phyloP scores from a whole-genome alignment of 64 coral and sea anemone species.

The Porites lutea region DNA sequence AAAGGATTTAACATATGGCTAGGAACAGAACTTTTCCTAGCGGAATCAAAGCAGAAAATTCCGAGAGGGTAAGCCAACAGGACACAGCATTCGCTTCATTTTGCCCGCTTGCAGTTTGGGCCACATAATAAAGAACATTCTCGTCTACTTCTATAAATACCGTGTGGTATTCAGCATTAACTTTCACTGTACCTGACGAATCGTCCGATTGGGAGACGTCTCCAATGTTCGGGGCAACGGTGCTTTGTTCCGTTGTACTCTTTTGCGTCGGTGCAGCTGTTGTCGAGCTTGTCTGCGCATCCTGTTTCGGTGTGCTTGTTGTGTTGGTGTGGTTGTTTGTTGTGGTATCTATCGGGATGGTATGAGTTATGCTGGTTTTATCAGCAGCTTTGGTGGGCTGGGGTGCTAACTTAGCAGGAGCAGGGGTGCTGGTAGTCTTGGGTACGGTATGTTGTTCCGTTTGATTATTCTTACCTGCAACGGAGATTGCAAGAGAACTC shows the following conservation, averaged over 20 bases:
- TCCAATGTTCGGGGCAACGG: slow-evolving; percentile 18
- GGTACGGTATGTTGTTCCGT: not conserved
- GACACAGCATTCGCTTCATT: no score
- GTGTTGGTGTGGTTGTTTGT: not conserved
- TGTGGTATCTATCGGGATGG: not conserved
- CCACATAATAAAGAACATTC: no score
- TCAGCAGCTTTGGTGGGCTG: not conserved
- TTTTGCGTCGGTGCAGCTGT: not conserved
- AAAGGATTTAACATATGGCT: no score
- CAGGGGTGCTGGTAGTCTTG: not conserved
- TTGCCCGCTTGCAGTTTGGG: no score
- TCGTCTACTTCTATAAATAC: no score
- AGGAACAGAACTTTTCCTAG: no score
- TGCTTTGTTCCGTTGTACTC: not conserved
- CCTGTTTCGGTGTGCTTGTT: not conserved
- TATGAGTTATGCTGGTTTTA: not conserved
- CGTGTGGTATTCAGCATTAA: not conserved
- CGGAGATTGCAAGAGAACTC: not conserved
- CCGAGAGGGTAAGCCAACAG: no score
- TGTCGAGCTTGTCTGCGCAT: not conserved
- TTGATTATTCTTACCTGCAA: slow-evolving; percentile 9
- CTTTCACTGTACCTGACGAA: slow-evolving; percentile 4
- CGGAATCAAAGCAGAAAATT: no score
- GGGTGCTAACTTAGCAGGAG: not conserved
- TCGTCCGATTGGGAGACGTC: slow-evolving; percentile 29